Conservation (phyloP, 2,797 vertebrate species). For the Sebastes kiyomatsui region DNA sequence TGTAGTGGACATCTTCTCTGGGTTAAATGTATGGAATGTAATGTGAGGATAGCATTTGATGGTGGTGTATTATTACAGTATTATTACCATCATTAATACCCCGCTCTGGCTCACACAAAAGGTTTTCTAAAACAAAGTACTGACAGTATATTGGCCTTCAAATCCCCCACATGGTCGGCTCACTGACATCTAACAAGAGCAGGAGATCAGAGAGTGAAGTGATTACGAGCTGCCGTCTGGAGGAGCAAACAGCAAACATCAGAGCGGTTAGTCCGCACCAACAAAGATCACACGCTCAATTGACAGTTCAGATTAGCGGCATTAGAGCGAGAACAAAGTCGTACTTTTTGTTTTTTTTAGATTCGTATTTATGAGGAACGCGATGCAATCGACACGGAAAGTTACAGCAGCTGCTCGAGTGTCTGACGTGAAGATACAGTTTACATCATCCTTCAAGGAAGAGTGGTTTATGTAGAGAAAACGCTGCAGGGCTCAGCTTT, state of each 20-base stretch:
- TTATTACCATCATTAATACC: neutral
- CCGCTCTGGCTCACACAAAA: neutral
- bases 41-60: neutral
- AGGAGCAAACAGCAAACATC: slow-evolving; percentile 24
- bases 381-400: neutral
- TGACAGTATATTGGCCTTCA: neutral
- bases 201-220: slow-evolving; percentile 22
- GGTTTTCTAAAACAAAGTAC: neutral
- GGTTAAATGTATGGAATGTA: too few relatives aligned
- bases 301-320: slow-evolving; percentile 36
- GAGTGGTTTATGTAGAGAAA: neutral
- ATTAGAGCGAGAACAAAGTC: slow-evolving; percentile 33
- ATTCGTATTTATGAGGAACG: neutral
- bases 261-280: slow-evolving; percentile 16
- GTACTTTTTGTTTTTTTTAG: neutral
- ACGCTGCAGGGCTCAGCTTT: too few relatives aligned
- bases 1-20: too few relatives aligned
- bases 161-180: neutral
- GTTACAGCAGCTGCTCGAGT: neutral
- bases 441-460: neutral
- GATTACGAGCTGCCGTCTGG: slow-evolving; percentile 14
- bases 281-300: slow-evolving; percentile 24
- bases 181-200: slow-evolving; percentile 18
- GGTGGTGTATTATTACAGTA: neutral
- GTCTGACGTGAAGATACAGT: neutral